Evolutionary conservation across 2,888 invertebrate species (phyloP), one percentile per base, ranked within the genome.

Genomic region (Smittia sp.): DNA sequence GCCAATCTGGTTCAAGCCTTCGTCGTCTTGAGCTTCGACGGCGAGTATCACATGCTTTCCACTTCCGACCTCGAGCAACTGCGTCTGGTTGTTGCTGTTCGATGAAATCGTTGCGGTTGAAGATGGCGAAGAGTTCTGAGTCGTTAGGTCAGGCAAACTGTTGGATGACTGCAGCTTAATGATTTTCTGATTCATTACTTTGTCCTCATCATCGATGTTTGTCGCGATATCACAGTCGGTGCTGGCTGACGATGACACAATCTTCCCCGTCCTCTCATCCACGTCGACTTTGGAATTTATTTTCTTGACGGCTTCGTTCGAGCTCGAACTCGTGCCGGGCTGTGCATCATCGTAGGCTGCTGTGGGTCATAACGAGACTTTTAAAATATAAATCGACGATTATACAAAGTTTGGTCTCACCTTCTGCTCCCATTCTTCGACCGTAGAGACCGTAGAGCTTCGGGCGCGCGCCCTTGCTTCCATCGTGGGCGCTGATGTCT

Each of bases 41-140:
- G 75, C 74, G 20, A 75, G 46, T 39, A 74, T 67, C 62, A 75
- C 70, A 46, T 74, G 58, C 38, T 74, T 75, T 20, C 75, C 74
- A 38, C 66, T n/a, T 11, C 25, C 65, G 3, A 1, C 15, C n/a
- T 24, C 39, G 3, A 15, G 18, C 18, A 18, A n/a, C 20, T 52
- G 46, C 18, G 32, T 67, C 32, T 67, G 54, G 22, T 67, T 67
- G 24, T 67, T 66, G 24, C 24, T 39, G 15, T 67, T 74, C 20
- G 74, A 66, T 7, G 65, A 66, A 6, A 58, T 1, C 11, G 74
- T 63, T n/a, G 41, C 41, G 13, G 52, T 65, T 11, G 69, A 41
- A 4, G 67, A 46, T 22, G 65, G 22, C 18, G 70, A 32, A 13
- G 58, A 22, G 1, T 46, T 63, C 46, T 13, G 6, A 13, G 1